phyloP scores from a whole-genome alignment of 2,888 invertebrate genomes.

The Melieria omissa region DNA sequence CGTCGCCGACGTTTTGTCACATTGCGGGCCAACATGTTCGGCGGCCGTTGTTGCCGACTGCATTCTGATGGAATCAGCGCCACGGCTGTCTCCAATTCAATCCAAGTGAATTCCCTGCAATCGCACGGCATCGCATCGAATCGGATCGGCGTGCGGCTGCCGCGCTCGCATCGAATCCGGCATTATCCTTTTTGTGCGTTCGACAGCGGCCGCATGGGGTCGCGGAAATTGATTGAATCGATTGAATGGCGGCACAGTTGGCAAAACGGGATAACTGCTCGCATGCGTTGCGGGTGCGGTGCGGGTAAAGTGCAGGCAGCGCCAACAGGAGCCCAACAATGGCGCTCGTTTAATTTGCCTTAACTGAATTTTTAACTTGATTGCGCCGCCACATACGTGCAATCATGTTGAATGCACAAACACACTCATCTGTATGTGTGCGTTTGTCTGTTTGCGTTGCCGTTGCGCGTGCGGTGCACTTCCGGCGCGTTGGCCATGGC shows the following conservation, averaged over 20 bases:
- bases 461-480: no score
- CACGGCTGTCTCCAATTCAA: no score
- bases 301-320: no score
- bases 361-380: slow-evolving; percentile 5
- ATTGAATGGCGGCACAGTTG: slow-evolving; percentile 12
- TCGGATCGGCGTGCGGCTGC: no score
- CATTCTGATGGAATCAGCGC: no score
- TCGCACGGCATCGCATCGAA: no score
- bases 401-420: neutral
- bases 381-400: neutral
- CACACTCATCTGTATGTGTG: neutral
- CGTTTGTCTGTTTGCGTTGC: slow-evolving; percentile 13
- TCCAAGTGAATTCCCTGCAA: no score
- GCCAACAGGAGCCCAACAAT: neutral
- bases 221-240: slow-evolving; percentile 30
- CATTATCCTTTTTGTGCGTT: neutral
- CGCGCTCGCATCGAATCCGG: no score
- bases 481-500: no score
- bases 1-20: no score
- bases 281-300: neutral
- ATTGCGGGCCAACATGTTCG: no score
- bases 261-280: neutral
- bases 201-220: neutral
- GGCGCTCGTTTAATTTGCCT: slow-evolving; percentile 23
- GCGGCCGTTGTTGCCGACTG: no score